Conservation (phyloP, 1,140 invertebrate genomes). For the Telenomus remus region DNA sequence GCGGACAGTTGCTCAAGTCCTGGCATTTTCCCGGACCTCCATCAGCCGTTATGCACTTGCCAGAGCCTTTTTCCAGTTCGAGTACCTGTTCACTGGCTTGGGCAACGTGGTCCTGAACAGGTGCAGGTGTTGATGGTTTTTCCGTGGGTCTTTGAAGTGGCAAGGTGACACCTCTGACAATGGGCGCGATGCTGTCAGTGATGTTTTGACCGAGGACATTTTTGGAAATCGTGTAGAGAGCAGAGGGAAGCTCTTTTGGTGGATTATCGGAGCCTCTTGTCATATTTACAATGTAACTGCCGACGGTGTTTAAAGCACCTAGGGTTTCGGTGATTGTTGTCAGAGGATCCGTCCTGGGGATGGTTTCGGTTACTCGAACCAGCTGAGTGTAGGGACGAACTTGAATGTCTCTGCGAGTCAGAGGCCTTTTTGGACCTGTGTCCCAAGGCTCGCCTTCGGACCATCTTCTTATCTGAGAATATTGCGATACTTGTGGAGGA, state of each 20-base stretch:
- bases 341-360: slow-evolving; percentile 66
- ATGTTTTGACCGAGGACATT: slow-evolving; percentile 86
- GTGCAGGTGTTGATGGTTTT: slow-evolving; percentile 14
- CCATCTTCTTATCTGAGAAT: slow-evolving; percentile 60
- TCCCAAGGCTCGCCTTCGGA: slow-evolving; percentile 62
- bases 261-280: slow-evolving; percentile 76
- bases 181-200: slow-evolving; percentile 84
- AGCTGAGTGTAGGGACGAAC: slow-evolving; percentile 63
- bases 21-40: slow-evolving; percentile 87
- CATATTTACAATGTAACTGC: slow-evolving; percentile 88
- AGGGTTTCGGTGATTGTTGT: slow-evolving; percentile 77
- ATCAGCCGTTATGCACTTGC: slow-evolving; percentile 86
- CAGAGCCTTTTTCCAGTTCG: slow-evolving; percentile 65
- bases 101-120: slow-evolving; percentile 61
- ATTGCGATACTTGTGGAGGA: slow-evolving; percentile 27
- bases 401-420: slow-evolving; percentile 64
- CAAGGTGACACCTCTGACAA: slow-evolving; percentile 81
- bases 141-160: slow-evolving; percentile 73
- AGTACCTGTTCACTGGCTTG: slow-evolving; percentile 57
- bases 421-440: slow-evolving; percentile 49
- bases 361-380: slow-evolving; percentile 52
- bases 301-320: slow-evolving; percentile 88
- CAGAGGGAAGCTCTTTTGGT: slow-evolving; percentile 80
- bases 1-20: slow-evolving; percentile 91
- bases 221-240: slow-evolving; percentile 87